Percentiles rank a stretch among this genome's conserved stretches.
Conservation (phyloP, 1,140 invertebrate genomes). For the Trichomalopsis sarcophagae region DNA sequence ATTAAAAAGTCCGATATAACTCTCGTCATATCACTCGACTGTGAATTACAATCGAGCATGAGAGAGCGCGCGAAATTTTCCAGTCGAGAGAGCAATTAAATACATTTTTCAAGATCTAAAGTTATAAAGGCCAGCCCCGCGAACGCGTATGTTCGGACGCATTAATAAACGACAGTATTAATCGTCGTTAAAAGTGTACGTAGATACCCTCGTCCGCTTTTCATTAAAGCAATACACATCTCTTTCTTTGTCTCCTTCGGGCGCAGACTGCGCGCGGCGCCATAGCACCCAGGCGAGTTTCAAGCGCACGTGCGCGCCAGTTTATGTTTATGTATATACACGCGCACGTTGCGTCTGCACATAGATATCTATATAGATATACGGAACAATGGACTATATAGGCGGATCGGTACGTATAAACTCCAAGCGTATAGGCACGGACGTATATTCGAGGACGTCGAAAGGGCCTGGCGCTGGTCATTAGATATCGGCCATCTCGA, state of each 20-base stretch:
- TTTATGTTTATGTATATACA: conserved; percentile 22
- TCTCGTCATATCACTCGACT: conserved; percentile 18
- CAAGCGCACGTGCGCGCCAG: conserved; percentile 32
- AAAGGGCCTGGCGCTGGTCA: conserved; percentile 47
- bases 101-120: too few relatives aligned
- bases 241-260: conserved; percentile 13
- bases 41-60: conserved; percentile 3
- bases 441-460: conserved; percentile 37
- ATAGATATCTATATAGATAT: conserved; percentile 21
- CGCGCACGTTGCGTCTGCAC: background rate
- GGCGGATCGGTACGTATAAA: background rate
- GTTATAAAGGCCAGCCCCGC: too few relatives aligned
- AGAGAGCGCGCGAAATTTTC: background rate
- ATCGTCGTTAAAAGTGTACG: background rate
- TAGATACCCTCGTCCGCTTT: background rate
- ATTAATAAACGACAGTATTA: background rate
- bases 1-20: background rate
- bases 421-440: background rate
- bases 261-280: conserved; percentile 14
- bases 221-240: background rate
- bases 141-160: too few relatives aligned
- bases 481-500: conserved; percentile 43
- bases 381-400: background rate
- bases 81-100: background rate
- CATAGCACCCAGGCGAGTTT: conserved; percentile 7